Conservation (phyloP, 2,113 vertebrate genomes). For the Microtus richardsoni region DNA sequence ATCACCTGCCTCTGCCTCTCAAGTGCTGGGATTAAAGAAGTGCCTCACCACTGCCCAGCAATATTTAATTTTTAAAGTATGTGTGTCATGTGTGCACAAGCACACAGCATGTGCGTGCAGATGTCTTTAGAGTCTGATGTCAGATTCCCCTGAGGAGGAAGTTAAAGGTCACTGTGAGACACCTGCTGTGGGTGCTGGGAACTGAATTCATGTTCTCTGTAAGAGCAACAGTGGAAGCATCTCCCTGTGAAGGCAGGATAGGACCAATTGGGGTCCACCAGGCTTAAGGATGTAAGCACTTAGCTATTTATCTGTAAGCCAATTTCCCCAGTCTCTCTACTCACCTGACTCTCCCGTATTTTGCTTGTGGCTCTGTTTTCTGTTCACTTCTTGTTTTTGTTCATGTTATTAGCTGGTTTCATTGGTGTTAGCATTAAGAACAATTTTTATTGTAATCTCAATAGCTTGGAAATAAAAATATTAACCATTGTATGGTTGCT, state of each 20-base stretch:
- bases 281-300: neutral
- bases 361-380: conserved; percentile 48
- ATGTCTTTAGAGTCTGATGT: neutral
- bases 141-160: neutral
- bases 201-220: neutral
- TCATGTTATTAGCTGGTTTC: conserved; percentile 41
- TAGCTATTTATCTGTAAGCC: neutral
- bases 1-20: neutral
- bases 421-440: conserved; percentile 59
- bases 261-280: neutral
- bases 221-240: neutral
- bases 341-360: neutral
- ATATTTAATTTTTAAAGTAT: neutral
- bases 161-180: neutral
- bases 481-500: neutral
- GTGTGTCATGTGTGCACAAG: neutral
- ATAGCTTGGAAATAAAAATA: conserved; percentile 52
- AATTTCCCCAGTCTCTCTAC: neutral
- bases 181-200: neutral
- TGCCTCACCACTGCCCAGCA: neutral
- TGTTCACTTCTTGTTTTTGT: conserved; percentile 53
- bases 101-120: too few species aligned
- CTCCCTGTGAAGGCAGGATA: neutral
- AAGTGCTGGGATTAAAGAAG: neutral
- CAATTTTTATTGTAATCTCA: conserved; percentile 44